Percentiles rank a stretch among this genome's conserved stretches.
Conservation (phyloP, 2,888 invertebrate species). For the Lasioglossum calceatum region DNA sequence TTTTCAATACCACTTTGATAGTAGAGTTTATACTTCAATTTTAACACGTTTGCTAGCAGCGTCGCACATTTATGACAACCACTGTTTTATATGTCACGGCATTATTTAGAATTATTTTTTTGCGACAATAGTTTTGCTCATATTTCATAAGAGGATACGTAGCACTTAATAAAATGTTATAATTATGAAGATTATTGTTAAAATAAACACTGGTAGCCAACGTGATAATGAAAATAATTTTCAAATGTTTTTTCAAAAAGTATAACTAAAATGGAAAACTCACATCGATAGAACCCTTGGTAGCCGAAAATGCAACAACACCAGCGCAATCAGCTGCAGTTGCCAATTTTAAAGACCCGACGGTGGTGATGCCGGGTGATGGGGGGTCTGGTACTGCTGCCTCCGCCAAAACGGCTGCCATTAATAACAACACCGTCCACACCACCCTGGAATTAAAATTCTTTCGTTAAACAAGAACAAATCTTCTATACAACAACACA, state of each 20-base stretch:
- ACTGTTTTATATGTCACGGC: too few species aligned
- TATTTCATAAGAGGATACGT: background rate
- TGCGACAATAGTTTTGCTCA: background rate
- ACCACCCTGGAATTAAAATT: slow-evolving; percentile 76
- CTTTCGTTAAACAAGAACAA: slow-evolving; percentile 1
- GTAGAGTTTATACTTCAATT: background rate
- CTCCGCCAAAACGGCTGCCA: slow-evolving; percentile 73
- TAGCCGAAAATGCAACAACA: slow-evolving; percentile 83
- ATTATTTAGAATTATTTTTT: background rate
- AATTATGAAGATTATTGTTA: background rate
- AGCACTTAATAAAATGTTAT: background rate
- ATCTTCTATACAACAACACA: background rate
- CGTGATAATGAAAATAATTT: background rate
- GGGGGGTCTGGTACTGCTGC: slow-evolving; percentile 79
- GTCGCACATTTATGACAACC: too few species aligned
- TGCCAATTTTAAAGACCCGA: slow-evolving; percentile 83
- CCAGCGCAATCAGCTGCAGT: slow-evolving; percentile 84
- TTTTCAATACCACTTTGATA: background rate
- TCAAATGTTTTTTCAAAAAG: background rate
- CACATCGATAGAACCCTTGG: slow-evolving; percentile 74
- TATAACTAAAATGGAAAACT: slow-evolving; percentile 40
- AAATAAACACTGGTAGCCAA: background rate
- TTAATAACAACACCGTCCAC: slow-evolving; percentile 79
- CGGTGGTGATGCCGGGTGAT: slow-evolving; percentile 79
- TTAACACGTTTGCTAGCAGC: background rate